Percentiles rank a stretch among this genome's conserved stretches.
These are phyloP conservation scores for Brachyistius frenatus DNA, from an alignment of 2,113 vertebrate species.

Conservation along the genomic window DNA sequence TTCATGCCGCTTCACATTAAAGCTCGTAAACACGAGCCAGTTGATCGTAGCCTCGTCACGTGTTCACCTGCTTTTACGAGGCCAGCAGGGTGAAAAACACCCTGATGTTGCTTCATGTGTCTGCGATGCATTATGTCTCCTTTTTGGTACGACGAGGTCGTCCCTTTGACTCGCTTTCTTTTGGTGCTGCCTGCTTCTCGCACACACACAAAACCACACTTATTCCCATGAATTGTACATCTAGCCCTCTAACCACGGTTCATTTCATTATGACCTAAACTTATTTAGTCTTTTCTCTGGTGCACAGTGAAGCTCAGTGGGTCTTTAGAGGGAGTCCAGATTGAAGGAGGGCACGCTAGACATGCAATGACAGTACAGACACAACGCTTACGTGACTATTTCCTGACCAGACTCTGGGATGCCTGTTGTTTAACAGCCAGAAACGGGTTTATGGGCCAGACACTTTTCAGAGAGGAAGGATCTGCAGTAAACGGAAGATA, in stretches of 20 bases:
- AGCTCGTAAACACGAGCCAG: neutral
- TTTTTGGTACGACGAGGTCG: neutral
- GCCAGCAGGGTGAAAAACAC: conserved; percentile 31
- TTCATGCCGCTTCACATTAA: conserved; percentile 30
- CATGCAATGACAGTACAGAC: neutral
- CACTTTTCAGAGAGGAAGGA: too few relatives aligned
- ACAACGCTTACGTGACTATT: neutral
- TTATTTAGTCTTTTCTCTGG: neutral
- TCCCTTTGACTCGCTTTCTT: conserved; percentile 1
- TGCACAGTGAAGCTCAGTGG: neutral
- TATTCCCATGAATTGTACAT: conserved; percentile 3
- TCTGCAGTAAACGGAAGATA: too few relatives aligned
- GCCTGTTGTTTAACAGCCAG: too few relatives aligned
- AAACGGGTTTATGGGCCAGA: too few relatives aligned
- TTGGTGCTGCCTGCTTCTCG: neutral
- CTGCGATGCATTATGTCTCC: conserved; percentile 25
- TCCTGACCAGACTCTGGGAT: too few relatives aligned
- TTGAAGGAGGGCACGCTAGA: neutral
- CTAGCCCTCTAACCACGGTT: neutral
- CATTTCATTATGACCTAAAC: neutral
- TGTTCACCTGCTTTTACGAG: conserved; percentile 36
- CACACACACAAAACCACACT: neutral
- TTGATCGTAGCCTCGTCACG: conserved; percentile 14
- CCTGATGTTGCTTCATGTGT: conserved; percentile 45
- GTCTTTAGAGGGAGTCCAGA: neutral